These are phyloP conservation scores for Poliocrania exsul DNA, from an alignment of 2,797 vertebrate genomes.

Conservation along the genomic window DNA sequence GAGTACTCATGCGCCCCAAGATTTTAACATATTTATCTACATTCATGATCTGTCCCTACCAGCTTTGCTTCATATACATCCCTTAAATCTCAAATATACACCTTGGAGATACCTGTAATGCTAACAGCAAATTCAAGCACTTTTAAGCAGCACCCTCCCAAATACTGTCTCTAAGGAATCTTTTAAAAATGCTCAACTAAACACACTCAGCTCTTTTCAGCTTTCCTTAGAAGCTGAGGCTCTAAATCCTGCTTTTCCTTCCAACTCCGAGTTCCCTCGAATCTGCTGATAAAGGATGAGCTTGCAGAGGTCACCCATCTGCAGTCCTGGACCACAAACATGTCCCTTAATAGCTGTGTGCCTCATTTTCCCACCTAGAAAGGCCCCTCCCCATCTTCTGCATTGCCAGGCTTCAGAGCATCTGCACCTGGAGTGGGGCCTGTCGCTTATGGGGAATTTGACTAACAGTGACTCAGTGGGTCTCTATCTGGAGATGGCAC, in stretches of 20 bases:
- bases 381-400: background rate
- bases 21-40: background rate
- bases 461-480: background rate
- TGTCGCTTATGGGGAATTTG: rapidly evolving
- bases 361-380: background rate
- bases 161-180: background rate
- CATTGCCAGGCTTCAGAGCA: background rate
- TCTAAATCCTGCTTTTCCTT: background rate
- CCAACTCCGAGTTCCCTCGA: background rate
- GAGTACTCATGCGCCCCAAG: background rate
- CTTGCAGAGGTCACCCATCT: background rate
- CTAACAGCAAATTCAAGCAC: background rate
- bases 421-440: rapidly evolving
- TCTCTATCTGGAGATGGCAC: background rate
- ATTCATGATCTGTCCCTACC: background rate
- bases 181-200: background rate
- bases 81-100: background rate
- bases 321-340: background rate
- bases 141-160: background rate
- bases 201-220: background rate
- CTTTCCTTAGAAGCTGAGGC: background rate
- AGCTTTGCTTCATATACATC: background rate
- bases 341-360: background rate
- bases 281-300: background rate
- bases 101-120: background rate